Evolutionary conservation across 2,888 invertebrate species (phyloP), one percentile per base, ranked within the genome.

Genomic region (Melanophora roralis): DNA sequence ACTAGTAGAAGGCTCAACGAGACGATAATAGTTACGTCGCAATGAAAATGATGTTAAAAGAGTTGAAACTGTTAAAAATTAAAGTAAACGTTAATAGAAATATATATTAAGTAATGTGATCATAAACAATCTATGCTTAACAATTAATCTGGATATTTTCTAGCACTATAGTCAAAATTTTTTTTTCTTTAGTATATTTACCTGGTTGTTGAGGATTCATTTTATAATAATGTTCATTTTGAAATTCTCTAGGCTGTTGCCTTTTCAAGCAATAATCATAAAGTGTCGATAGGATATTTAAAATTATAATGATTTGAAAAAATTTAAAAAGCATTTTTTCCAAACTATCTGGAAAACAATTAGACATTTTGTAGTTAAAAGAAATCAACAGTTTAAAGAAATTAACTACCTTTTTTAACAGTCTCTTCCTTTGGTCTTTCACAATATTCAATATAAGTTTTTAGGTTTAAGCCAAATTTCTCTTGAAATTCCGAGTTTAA

Each of bases 1-100:
- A 4, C 74, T 82, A 2, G 34, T 38, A 53, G 34, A 72, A 0
- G 86, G 71, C 27, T 14, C 84, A 23, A 3, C 69, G 0, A 89
- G 81, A 1, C 87, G 88, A 78, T 85, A 86, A 59, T 87, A 89
- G 16, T 88, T 89, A 47, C 89, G 88, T n/a, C 83, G 84, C 5
- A 89, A 21, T 1, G 89, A 89, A 65, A 88, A 89, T 3, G 86
- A 78, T 12, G 86, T 85, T 0, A 88, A 51, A 0, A 86, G 55
- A 5, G 67, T 78, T 40, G 86, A 83, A 1, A 38, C 86, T 88
- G 38, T 27, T 73, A 82, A 16, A 16, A 34, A 73, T 43, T 38
- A 32, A 45, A 34, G 14, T 27, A 27, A 27, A 27, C 6, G 27
- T 5, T n/a, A 27, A 27, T 3, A 27, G 27, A 6, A 6, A 5